Evolutionary conservation across 2,797 vertebrate species (phyloP).

Genomic region (Phataginus tetradactyla): DNA sequence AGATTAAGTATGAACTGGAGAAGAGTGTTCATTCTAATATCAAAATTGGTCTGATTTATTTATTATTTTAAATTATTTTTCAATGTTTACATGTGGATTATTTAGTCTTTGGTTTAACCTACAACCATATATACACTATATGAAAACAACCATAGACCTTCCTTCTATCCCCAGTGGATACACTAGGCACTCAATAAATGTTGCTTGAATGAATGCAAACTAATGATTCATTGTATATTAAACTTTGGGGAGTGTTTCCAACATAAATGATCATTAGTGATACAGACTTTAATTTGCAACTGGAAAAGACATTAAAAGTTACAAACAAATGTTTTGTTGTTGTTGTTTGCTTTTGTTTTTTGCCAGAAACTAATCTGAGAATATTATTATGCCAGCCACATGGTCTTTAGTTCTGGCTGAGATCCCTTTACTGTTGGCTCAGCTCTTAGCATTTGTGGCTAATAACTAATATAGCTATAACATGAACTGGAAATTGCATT

Average conservation of each 20-base stretch:
- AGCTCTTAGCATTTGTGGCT: constrained; percentile 78
- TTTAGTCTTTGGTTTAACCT: constrained; percentile 1
- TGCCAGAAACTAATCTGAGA: constrained; percentile 40
- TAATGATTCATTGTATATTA: constrained; percentile 6
- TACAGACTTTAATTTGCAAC: background rate
- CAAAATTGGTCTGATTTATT: background rate
- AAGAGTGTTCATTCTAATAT: background rate
- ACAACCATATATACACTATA: background rate
- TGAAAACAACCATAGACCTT: background rate
- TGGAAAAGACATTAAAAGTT: background rate
- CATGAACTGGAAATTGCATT: constrained; percentile 59
- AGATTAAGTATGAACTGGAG: background rate
- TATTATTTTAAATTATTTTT: constrained; percentile 30
- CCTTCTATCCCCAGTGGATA: background rate
- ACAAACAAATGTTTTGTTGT: background rate
- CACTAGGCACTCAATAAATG: background rate
- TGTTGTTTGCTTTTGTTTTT: background rate
- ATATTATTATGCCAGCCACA: constrained; percentile 63
- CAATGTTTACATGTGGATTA: background rate
- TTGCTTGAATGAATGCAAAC: constrained; percentile 3
- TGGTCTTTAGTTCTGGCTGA: constrained; percentile 80
- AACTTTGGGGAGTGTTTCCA: background rate
- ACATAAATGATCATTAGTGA: background rate
- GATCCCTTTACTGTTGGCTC: constrained; percentile 76
- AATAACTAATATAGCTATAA: constrained; percentile 77